A percentile compares a stretch with the other conserved stretches of the same genome.
These are phyloP conservation scores for Arge pagana DNA, from an alignment of 2,888 invertebrate species.

Conservation along the genomic window DNA sequence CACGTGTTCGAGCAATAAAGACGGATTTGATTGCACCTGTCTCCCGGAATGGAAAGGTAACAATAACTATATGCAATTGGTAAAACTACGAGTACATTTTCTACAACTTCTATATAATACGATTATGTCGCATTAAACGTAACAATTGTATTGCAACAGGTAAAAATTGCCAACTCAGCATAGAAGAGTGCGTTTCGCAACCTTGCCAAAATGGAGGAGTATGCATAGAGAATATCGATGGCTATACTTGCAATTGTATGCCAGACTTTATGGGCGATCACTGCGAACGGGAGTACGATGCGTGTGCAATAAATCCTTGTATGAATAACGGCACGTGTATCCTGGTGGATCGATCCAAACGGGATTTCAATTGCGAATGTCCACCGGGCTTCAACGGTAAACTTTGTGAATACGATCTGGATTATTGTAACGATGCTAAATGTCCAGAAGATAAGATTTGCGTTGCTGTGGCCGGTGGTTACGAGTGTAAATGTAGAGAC, in stretches of 20 bases:
- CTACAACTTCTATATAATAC: not conserved
- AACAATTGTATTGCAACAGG: constrained; percentile 55
- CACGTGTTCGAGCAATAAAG: constrained; percentile 65
- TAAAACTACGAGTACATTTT: too few species aligned
- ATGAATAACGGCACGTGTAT: constrained; percentile 68
- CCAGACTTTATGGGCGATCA: constrained; percentile 63
- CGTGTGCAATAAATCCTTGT: constrained; percentile 66
- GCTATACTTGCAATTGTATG: constrained; percentile 65
- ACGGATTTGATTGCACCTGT: constrained; percentile 72
- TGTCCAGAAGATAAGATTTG: constrained; percentile 63
- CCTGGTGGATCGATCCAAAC: constrained; percentile 55
- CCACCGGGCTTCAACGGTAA: constrained; percentile 69
- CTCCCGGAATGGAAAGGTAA: constrained; percentile 73
- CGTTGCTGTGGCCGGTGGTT: constrained; percentile 62
- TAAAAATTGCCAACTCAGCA: constrained; percentile 61
- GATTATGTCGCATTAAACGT: not conserved
- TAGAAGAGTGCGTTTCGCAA: constrained; percentile 60
- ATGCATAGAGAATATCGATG: constrained; percentile 61
- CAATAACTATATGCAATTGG: too few species aligned
- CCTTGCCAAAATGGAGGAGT: constrained; percentile 63
- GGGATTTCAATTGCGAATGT: constrained; percentile 68
- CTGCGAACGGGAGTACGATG: constrained; percentile 64
- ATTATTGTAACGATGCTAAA: constrained; percentile 66
- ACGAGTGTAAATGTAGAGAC: constrained; percentile 66
- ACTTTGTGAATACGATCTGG: constrained; percentile 68